Conservation (phyloP, 2,888 invertebrate genomes). For the Epirrhoe alternata region DNA sequence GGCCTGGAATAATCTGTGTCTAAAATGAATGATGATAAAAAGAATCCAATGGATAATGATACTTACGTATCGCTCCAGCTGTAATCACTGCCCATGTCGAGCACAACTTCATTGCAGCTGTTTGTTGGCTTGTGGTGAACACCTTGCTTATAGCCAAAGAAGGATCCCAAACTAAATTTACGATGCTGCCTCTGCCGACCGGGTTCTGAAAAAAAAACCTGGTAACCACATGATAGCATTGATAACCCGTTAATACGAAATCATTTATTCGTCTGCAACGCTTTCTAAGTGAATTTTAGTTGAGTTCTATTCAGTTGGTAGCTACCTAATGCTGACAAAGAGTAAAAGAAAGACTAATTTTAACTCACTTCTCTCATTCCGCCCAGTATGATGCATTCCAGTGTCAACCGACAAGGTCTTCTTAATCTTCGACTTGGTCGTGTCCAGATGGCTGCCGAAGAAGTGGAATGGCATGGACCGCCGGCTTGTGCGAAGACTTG, state of each 20-base stretch:
- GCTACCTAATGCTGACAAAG: no score
- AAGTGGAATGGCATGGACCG: conserved; percentile 74
- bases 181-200: conserved; percentile 66
- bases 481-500: conserved; percentile 67
- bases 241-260: no score
- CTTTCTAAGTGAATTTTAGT: no score
- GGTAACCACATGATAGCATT: not conserved
- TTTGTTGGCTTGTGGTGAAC: conserved; percentile 59
- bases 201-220: conserved; percentile 46
- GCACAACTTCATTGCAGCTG: conserved; percentile 72
- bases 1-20: no score
- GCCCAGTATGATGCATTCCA: conserved; percentile 82
- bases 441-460: conserved; percentile 78
- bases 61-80: conserved; percentile 80
- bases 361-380: conserved; percentile 68
- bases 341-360: not conserved
- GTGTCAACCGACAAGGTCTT: conserved; percentile 82
- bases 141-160: conserved; percentile 71
- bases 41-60: not conserved
- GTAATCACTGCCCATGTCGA: conserved; percentile 79
- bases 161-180: conserved; percentile 80
- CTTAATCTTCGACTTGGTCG: conserved; percentile 77
- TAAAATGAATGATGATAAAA: not conserved
- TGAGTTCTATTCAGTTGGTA: no score
- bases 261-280: no score